Base-by-base conservation (phyloP, 1,140 invertebrate species). In the Trichomalopsis sarcophagae region DNA sequence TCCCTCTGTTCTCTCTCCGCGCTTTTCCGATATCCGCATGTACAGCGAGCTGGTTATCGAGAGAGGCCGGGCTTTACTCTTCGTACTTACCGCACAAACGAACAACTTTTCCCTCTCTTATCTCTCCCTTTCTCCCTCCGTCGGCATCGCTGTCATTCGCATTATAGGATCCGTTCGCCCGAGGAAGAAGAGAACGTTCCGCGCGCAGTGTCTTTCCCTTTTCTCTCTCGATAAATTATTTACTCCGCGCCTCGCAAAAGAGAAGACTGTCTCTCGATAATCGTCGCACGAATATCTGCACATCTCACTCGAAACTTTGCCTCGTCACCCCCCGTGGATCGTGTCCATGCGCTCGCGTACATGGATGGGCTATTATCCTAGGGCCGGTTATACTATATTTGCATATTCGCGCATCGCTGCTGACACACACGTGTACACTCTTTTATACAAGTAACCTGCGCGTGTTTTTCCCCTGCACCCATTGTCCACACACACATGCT, bases 151-250 rank as follows among this genome's bases (percentile, higher is more conserved):
- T 62, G 55, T 62, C 55, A 62, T n/a, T 62, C 55, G 55, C 27
- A 79, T 55, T n/a, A 66, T 14, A 66, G 21, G 27, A 33, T 62
- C 7, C 55, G 1, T 62, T 17, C 17, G 50, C 1, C n/a, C 11
- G 4, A 14, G n/a, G 44, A 14, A 27, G 40, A 10, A 5, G 7
- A 9, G 1, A 50, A 50, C 6, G 23, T 13, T n/a, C 21, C 11
- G 11, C 21, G 40, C 11, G 11, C 21, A 74, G 33, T 36, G 33
- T 40, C 33, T 74, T 33, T 47, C 2, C 40, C 40, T 75, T 40
- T 44, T 27, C n/a, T 40, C 73, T 27, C 36, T 73, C 23, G 62
- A 66, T 76, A 82, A 82, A 82, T 76, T 76, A 82, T 82, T 82
- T 82, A 55, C 47, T 21, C 68, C 7, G 79, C 44, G 23, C 33